Percentiles rank a stretch among this genome's conserved stretches.
These are phyloP conservation scores for Pinctada fucata DNA, from an alignment of 2,888 invertebrate species.

Conservation along the genomic window DNA sequence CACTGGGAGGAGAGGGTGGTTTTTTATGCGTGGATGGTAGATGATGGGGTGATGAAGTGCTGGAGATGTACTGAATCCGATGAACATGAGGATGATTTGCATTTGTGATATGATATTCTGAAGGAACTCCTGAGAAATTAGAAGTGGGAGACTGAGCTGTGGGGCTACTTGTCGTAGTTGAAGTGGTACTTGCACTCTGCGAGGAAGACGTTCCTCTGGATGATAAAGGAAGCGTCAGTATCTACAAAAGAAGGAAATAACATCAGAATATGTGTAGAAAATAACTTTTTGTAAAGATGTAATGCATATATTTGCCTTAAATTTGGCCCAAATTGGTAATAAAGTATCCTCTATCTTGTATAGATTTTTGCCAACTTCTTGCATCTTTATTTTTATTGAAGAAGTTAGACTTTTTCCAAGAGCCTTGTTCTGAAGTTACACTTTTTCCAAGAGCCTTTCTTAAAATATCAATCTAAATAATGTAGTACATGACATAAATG, in stretches of 20 bases:
- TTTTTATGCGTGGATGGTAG: constrained; percentile 41
- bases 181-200: constrained; percentile 75
- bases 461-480: no score
- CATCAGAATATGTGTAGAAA: not conserved
- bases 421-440: no score
- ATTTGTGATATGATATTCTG: constrained; percentile 69
- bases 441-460: no score
- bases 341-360: no score
- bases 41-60: constrained; percentile 53
- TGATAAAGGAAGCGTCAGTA: constrained; percentile 87
- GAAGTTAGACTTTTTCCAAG: no score
- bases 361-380: no score
- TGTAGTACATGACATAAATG: no score
- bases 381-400: no score
- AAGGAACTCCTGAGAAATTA: constrained; percentile 49
- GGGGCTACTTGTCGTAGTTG: constrained; percentile 73
- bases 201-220: constrained; percentile 81
- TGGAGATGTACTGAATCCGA: constrained; percentile 82
- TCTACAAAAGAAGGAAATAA: constrained; percentile 80
- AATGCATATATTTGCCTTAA: no score
- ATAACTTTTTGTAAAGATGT: no score
- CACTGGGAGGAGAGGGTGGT: constrained; percentile 62
- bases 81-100: constrained; percentile 78
- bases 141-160: constrained; percentile 69
- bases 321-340: no score